Evolutionary conservation across 2,888 invertebrate genomes (phyloP), one percentile per base, ranked within the genome.

Genomic region (Trichogramma dendrolimi): DNA sequence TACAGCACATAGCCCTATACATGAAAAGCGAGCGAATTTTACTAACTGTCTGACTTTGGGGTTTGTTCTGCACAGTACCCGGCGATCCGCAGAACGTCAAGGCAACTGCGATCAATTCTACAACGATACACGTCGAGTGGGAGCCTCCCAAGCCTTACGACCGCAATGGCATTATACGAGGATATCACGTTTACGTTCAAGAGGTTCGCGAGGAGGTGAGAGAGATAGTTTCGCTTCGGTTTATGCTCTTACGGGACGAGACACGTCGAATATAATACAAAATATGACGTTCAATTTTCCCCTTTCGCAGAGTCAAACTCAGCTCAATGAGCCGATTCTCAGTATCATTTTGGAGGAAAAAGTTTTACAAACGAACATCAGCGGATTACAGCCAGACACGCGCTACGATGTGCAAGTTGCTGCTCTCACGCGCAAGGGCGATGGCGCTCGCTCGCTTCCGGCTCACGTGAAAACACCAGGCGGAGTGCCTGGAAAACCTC

Each of bases 181-280:
- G 97, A 40, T 99, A 97, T 81, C 96, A 97, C 79, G 92, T 99
- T 61, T 94, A 96, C 78, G 91, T 94, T 2, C 94, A 95, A 79
- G 94, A 95, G 83, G 86, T 91, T 53, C 87, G 89, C 74, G 90
- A 91, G 76, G 91, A 92, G 86, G 93, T 92, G 78, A 75, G 76
- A 64, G 47, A 44, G 8, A n/a, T 48, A 14, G 2, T 46, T 46
- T 46, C 46, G 10, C n/a, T 10, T 46, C n/a, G 8, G 46, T 8
- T n/a, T 46, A n/a, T 46, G n/a, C 10, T 50, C 14, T 50, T 50
- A 50, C 14, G 14, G 7, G 14, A 1, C 10, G 14, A 7, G 7
- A 10, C 50, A 50, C 27, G 27, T 27, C n/a, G 14, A 50, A 8
- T 14, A 2, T 46, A 5, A 38, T 41, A 11, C 54, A 42, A 41